Percentiles rank a stretch among this genome's conserved stretches.
These are phyloP conservation scores for Mylabris phalerata DNA, from an alignment of 1,140 invertebrate species.

Conservation along the genomic window DNA sequence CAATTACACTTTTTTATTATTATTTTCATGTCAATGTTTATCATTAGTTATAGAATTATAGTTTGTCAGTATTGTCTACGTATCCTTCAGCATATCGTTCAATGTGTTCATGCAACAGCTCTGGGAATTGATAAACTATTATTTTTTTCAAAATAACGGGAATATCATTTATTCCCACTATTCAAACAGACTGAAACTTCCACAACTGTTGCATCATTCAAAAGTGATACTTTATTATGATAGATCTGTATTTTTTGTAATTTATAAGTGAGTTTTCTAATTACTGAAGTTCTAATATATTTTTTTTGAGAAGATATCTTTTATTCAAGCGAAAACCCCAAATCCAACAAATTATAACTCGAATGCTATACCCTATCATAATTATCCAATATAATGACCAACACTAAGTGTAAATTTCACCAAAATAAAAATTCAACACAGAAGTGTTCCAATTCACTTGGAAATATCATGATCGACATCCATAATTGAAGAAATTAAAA, in stretches of 20 bases:
- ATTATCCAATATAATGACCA: no score
- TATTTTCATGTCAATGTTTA: constrained; percentile 6
- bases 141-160: neutral
- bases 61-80: constrained; percentile 12
- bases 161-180: neutral
- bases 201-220: constrained; percentile 12
- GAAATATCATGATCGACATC: no score
- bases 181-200: constrained; percentile 11
- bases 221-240: constrained; percentile 13
- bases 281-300: no score
- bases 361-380: no score
- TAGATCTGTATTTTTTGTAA: constrained; percentile 15
- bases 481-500: no score
- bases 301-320: no score
- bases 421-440: no score
- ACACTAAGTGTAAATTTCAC: no score
- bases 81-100: constrained; percentile 12
- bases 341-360: no score
- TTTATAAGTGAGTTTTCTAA: constrained; percentile 7
- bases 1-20: constrained; percentile 1
- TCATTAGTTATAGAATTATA: neutral
- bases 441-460: no score
- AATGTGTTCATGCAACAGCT: constrained; percentile 10
- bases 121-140: constrained; percentile 5
- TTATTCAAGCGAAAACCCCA: no score